Evolutionary conservation across 2,797 vertebrate species (phyloP).

Genomic region (Enteromius viviparus): DNA sequence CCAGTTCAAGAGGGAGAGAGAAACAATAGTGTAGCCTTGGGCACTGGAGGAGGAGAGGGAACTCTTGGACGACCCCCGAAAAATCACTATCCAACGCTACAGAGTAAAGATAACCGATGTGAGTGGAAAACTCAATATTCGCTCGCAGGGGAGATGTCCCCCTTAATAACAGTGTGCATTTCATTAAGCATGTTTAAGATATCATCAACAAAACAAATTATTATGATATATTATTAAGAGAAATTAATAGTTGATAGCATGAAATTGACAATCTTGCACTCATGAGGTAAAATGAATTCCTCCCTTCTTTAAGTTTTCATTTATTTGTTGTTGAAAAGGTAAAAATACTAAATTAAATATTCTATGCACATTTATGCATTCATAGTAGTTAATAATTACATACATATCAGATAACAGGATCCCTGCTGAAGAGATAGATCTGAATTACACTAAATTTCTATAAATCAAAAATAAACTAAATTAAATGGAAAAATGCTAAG

Average conservation of each 20-base stretch:
- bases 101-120: conserved; percentile 89
- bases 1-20: conserved; percentile 86
- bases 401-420: background rate
- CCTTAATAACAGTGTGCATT: background rate
- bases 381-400: background rate
- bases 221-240: background rate
- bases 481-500: background rate
- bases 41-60: conserved; percentile 81
- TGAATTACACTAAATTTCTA: background rate
- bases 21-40: conserved; percentile 88
- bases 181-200: background rate
- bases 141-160: background rate
- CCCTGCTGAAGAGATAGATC: background rate
- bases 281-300: background rate
- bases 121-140: conserved; percentile 62
- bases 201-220: background rate
- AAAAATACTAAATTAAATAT: background rate
- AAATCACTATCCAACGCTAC: conserved; percentile 86
- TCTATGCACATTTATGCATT: background rate
- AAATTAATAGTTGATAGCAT: background rate
- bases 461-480: background rate
- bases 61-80: conserved; percentile 87
- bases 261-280: background rate
- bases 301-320: background rate
- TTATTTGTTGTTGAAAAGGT: background rate